These are phyloP conservation scores for Drosophila lacteicornis DNA, from an alignment of 1,140 invertebrate species.

Conservation along the genomic window DNA sequence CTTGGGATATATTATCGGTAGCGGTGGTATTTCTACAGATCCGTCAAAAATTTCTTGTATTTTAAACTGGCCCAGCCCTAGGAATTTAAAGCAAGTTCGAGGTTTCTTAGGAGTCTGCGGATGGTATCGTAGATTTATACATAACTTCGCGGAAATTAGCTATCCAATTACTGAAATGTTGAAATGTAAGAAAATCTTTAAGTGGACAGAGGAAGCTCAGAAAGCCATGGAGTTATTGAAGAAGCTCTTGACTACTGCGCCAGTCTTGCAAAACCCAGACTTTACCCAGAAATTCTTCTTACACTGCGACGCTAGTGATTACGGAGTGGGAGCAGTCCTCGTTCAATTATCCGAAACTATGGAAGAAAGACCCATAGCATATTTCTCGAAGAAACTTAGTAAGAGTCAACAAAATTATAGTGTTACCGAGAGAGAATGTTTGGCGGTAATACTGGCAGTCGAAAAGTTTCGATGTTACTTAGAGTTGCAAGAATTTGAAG, in stretches of 20 bases:
- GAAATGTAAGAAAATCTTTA: constrained; percentile 4
- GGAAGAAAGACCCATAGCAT: constrained; percentile 1
- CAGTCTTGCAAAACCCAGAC: constrained; percentile 5
- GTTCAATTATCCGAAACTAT: not conserved
- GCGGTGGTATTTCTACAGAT: constrained; percentile 11
- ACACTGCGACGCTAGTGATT: constrained; percentile 11
- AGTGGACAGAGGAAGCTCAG: constrained; percentile 9
- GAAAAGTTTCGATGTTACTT: constrained; percentile 10
- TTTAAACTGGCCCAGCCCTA: constrained; percentile 13
- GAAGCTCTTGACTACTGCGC: too few relatives aligned
- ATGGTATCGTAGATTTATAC: constrained; percentile 13
- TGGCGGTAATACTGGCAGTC: constrained; percentile 6
- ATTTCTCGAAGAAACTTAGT: constrained; percentile 6
- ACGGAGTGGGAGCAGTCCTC: not conserved
- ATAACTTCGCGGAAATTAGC: constrained; percentile 3
- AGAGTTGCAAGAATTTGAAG: constrained; percentile 13
- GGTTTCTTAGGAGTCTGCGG: constrained; percentile 10
- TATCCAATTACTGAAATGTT: constrained; percentile 7
- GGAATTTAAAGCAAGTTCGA: constrained; percentile 18
- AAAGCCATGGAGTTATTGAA: not conserved
- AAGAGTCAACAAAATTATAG: constrained; percentile 2
- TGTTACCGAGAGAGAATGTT: not conserved
- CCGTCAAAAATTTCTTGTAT: constrained; percentile 9
- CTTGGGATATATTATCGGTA: constrained; percentile 1
- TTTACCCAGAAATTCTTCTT: constrained; percentile 3